Percentiles rank a stretch among this genome's conserved stretches.
phyloP scores from a whole-genome alignment of 2,113 vertebrate species.

The Salvelinus namaycush region DNA sequence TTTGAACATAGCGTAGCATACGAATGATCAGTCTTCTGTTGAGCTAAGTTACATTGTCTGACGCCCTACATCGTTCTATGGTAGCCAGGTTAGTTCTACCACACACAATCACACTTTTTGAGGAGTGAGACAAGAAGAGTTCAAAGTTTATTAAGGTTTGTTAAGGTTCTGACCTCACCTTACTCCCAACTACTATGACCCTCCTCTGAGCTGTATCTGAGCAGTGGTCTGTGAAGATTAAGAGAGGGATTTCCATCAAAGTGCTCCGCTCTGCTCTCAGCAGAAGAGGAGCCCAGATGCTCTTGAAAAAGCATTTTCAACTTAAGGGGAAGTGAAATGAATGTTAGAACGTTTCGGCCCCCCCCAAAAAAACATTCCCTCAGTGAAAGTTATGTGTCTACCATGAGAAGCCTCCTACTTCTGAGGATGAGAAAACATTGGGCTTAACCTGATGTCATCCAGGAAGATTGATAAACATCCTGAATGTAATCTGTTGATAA shows the following conservation, averaged over 20 bases:
- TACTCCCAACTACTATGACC: not conserved
- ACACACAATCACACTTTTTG: too few relatives aligned
- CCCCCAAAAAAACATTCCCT: not conserved
- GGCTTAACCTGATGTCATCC: not conserved
- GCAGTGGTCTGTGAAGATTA: slow-evolving; percentile 40
- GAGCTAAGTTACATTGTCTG: not conserved
- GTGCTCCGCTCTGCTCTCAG: slow-evolving; percentile 37
- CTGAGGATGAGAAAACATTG: not conserved
- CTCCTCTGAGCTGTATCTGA: slow-evolving; percentile 34
- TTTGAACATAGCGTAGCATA: not conserved
- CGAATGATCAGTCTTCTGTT: not conserved
- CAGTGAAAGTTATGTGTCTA: not conserved
- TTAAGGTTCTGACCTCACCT: slow-evolving; percentile 28
- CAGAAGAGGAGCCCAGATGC: slow-evolving; percentile 41
- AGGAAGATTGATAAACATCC: not conserved
- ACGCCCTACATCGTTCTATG: not conserved
- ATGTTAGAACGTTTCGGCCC: not conserved
- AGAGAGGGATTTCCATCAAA: slow-evolving; percentile 47
- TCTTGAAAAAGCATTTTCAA: slow-evolving; percentile 31
- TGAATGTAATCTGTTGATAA: not conserved
- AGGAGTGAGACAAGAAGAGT: not conserved
- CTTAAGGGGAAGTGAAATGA: not conserved
- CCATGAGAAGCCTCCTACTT: not conserved
- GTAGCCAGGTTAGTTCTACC: too few relatives aligned
- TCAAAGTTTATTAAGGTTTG: not conserved